Percentiles rank a stretch among this genome's conserved stretches.
Conservation (phyloP, 2,797 vertebrate genomes). For the Sebastolobus alascanus region DNA sequence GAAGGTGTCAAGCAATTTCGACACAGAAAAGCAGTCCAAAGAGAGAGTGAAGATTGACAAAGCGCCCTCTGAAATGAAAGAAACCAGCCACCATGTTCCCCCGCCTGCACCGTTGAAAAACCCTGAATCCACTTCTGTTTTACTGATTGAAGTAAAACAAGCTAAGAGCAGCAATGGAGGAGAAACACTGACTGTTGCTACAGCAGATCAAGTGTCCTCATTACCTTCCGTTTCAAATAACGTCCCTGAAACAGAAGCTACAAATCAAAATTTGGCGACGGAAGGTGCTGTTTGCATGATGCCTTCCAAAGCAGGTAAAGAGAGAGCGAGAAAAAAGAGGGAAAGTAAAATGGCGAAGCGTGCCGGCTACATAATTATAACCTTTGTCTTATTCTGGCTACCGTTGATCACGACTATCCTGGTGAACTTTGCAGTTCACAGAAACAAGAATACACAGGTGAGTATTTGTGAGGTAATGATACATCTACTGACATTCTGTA, state of each 20-base stretch:
- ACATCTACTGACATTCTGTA: not conserved
- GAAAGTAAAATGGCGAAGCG: conserved; percentile 86
- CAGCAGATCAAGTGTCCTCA: conserved; percentile 42
- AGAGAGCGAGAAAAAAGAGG: conserved; percentile 79
- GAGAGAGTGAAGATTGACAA: conserved; percentile 32
- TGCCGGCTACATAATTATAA: conserved; percentile 84
- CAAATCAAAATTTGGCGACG: conserved; percentile 4
- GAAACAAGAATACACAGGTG: conserved; percentile 65
- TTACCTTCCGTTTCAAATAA: conserved; percentile 31
- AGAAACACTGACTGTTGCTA: conserved; percentile 14
- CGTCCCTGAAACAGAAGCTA: conserved; percentile 23
- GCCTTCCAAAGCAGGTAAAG: conserved; percentile 77
- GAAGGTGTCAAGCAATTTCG: conserved; percentile 35
- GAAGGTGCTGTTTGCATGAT: conserved; percentile 85
- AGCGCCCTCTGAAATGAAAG: conserved; percentile 49
- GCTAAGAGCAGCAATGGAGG: conserved; percentile 4
- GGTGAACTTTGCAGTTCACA: conserved; percentile 62
- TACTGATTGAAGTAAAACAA: conserved; percentile 39
- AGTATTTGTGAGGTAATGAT: conserved; percentile 38
- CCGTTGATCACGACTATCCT: conserved; percentile 81
- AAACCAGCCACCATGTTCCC: conserved; percentile 4
- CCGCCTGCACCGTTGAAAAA: conserved; percentile 28
- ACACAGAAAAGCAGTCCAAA: conserved; percentile 32
- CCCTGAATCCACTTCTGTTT: conserved; percentile 33
- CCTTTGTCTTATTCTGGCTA: conserved; percentile 86